Conservation (phyloP, 2,888 invertebrate species). For the Uloborus plumipes region DNA sequence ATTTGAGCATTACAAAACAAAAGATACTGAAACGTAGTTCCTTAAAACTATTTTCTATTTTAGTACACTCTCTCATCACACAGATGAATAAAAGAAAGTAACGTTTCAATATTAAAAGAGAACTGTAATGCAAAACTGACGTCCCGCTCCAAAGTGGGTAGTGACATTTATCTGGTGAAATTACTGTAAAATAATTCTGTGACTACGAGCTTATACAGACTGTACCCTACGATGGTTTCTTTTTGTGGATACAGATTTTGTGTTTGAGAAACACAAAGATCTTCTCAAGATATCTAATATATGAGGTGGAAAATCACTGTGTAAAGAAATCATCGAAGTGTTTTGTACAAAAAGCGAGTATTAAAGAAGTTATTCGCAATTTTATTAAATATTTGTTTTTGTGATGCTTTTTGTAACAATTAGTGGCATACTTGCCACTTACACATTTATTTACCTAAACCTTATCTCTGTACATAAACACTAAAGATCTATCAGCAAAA, state of each 20-base stretch:
- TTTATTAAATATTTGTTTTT: conserved; percentile 14
- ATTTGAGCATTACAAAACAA: conserved; percentile 29
- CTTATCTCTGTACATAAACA: too few species aligned
- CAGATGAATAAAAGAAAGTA: not conserved
- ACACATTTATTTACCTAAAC: too few species aligned
- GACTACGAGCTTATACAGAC: conserved; percentile 54
- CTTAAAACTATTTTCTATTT: conserved; percentile 52
- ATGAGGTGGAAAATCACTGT: conserved; percentile 19
- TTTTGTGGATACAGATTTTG: conserved; percentile 1
- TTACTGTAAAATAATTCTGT: conserved; percentile 12
- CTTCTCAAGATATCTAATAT: too few species aligned
- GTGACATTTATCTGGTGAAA: not conserved
- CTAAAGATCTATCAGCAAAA: too few species aligned
- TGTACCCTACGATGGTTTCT: conserved; percentile 23
- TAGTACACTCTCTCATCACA: conserved; percentile 19
- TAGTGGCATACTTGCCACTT: too few species aligned
- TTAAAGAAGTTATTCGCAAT: conserved; percentile 37
- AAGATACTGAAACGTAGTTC: conserved; percentile 42
- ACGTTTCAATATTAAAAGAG: too few species aligned
- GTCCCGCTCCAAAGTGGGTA: too few species aligned
- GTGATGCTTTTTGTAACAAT: too few species aligned
- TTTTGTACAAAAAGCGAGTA: conserved; percentile 52
- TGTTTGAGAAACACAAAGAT: too few species aligned
- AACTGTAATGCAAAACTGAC: too few species aligned
- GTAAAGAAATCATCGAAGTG: conserved; percentile 35